A percentile compares a stretch with the other conserved stretches of the same genome.
Conservation (phyloP, 1,140 invertebrate species). For the Cecropterus lyciades region DNA sequence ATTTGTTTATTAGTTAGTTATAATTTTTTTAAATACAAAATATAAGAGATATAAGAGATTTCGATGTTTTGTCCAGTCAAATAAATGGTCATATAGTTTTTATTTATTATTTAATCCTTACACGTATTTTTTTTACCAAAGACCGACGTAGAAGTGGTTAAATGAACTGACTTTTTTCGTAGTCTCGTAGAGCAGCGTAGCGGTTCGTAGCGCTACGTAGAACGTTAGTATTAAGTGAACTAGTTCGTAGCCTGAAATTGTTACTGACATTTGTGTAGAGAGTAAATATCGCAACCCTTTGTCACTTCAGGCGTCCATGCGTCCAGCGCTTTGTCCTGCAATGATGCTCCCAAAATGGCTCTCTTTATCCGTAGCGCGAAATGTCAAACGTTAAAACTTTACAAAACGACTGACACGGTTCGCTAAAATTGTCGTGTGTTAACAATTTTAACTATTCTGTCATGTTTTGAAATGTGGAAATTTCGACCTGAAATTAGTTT, state of each 20-base stretch:
- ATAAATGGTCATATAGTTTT: too few relatives aligned
- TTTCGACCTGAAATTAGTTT: not conserved
- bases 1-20: too few relatives aligned
- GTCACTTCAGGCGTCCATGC: constrained; percentile 20
- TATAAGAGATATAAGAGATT: too few relatives aligned
- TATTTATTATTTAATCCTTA: too few relatives aligned
- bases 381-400: constrained; percentile 21
- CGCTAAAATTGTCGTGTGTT: not conserved
- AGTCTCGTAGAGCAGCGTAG: not conserved
- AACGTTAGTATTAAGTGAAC: not conserved
- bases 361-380: constrained; percentile 16
- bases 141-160: too few relatives aligned
- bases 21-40: too few relatives aligned
- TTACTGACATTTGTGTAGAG: constrained; percentile 30
- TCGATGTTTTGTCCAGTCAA: too few relatives aligned
- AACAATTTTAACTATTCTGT: constrained; percentile 1
- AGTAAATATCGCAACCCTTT: constrained; percentile 31
- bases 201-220: not conserved
- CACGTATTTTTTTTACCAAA: too few relatives aligned
- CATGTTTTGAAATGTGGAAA: not conserved
- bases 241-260: constrained; percentile 10
- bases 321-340: constrained; percentile 27
- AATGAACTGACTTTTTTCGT: too few relatives aligned
- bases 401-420: constrained; percentile 6
- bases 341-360: constrained; percentile 29